These are phyloP conservation scores for Palaemon carinicauda DNA, from an alignment of 1,140 invertebrate species.

Conservation along the genomic window DNA sequence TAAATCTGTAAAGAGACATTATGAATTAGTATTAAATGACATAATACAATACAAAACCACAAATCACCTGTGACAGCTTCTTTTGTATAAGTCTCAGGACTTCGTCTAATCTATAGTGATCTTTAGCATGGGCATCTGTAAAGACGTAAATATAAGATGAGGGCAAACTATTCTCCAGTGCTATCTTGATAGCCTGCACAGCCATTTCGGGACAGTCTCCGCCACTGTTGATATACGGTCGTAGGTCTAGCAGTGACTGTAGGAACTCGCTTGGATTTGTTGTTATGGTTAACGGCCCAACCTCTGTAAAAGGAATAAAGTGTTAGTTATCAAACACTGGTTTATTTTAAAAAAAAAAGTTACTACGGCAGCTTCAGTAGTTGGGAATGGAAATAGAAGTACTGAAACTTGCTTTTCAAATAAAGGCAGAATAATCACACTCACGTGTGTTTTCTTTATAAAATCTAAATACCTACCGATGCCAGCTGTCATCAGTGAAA, in stretches of 20 bases:
- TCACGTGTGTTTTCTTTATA: no score
- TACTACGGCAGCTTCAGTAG: no score
- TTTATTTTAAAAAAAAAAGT: no score
- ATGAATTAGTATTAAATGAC: not conserved
- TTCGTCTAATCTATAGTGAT: slow-evolving; percentile 71
- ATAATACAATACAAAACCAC: not conserved
- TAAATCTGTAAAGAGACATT: not conserved
- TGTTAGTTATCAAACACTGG: not conserved
- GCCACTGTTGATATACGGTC: slow-evolving; percentile 72
- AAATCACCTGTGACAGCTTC: slow-evolving; percentile 75
- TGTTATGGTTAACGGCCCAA: slow-evolving; percentile 74
- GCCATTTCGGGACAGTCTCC: slow-evolving; percentile 80
- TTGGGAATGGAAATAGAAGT: no score
- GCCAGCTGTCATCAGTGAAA: no score
- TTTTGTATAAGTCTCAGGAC: slow-evolving; percentile 75
- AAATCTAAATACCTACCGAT: no score
- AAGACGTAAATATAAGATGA: slow-evolving; percentile 80
- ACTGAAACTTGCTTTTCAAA: no score
- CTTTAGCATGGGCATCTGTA: slow-evolving; percentile 77
- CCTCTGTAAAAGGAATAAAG: slow-evolving; percentile 65
- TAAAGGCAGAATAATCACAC: no score
- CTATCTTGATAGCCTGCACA: slow-evolving; percentile 72
- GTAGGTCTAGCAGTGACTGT: slow-evolving; percentile 68
- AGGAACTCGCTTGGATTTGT: slow-evolving; percentile 71
- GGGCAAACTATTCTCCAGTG: slow-evolving; percentile 73